Percentiles rank a stretch among this genome's conserved stretches.
Conservation (phyloP, 2,113 vertebrate genomes). For the Mastomys natalensis region DNA sequence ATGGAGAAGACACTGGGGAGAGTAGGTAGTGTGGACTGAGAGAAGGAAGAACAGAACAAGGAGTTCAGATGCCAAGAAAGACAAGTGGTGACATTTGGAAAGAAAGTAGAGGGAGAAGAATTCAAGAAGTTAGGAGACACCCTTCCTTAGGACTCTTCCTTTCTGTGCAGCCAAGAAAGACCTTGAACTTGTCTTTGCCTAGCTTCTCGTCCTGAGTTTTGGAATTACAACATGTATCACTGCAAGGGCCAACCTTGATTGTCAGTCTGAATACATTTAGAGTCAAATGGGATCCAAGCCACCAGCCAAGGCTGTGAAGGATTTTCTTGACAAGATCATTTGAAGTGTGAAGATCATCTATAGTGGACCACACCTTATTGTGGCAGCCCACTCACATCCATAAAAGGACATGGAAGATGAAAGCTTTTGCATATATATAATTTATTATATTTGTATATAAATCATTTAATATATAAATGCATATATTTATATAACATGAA, state of each 20-base stretch:
- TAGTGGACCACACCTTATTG: neutral
- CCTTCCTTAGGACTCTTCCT: neutral
- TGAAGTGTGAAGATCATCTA: neutral
- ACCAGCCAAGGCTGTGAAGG: neutral
- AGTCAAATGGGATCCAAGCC: neutral
- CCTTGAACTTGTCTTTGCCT: neutral
- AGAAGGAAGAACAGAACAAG: neutral
- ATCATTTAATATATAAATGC: too few species aligned
- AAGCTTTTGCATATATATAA: neutral
- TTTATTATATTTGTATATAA: too few species aligned
- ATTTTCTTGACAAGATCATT: neutral
- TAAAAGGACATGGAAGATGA: neutral
- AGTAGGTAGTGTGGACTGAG: neutral
- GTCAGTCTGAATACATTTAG: neutral
- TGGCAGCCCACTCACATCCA: neutral
- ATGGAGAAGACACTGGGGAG: neutral
- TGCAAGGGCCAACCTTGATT: neutral
- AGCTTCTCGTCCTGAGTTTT: neutral
- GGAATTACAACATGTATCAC: neutral
- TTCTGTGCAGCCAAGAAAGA: neutral
- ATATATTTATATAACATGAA: too few species aligned
- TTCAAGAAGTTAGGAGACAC: neutral
- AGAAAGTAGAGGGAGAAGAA: too few species aligned
- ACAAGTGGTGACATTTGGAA: neutral
- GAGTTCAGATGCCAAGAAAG: neutral